Conservation (phyloP, 2,888 invertebrate genomes). For the Sphaeridia pumilis region DNA sequence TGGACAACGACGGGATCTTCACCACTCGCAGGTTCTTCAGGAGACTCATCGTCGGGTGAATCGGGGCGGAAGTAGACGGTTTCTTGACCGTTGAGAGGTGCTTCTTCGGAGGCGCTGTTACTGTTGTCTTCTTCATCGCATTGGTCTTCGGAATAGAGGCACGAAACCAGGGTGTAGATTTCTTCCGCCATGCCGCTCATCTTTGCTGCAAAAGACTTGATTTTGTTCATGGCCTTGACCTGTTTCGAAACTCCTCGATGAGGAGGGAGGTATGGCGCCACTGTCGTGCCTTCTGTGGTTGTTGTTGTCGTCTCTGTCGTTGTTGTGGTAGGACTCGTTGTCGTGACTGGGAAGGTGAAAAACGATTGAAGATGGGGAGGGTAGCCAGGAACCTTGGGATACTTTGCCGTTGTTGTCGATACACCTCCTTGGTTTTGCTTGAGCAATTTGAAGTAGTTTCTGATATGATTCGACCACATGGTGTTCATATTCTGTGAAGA, state of each 20-base stretch:
- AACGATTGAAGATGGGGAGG: neutral
- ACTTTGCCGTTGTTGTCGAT: conserved; percentile 1
- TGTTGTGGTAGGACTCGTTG: neutral
- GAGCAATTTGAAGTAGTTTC: too few species aligned
- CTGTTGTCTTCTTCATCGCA: neutral
- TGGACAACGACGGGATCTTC: neutral
- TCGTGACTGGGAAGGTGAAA: neutral
- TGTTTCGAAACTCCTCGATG: conserved; percentile 3
- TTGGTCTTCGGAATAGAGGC: neutral
- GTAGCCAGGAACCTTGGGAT: neutral
- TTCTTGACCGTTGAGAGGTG: neutral
- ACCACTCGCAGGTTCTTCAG: neutral
- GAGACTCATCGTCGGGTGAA: neutral
- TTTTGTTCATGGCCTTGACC: neutral
- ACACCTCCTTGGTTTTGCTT: neutral
- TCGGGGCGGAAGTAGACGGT: neutral
- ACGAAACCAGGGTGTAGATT: neutral
- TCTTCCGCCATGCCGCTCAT: neutral
- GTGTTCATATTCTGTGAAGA: conserved; percentile 1
- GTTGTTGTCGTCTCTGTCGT: conserved; percentile 6
- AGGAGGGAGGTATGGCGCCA: neutral
- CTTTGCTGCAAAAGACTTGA: neutral
- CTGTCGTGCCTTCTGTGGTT: conserved; percentile 4
- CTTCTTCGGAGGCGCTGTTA: neutral
- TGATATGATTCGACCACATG: conserved; percentile 6